Conservation (phyloP, 2,797 vertebrate species). For the Scolopax bukidnonensis region DNA sequence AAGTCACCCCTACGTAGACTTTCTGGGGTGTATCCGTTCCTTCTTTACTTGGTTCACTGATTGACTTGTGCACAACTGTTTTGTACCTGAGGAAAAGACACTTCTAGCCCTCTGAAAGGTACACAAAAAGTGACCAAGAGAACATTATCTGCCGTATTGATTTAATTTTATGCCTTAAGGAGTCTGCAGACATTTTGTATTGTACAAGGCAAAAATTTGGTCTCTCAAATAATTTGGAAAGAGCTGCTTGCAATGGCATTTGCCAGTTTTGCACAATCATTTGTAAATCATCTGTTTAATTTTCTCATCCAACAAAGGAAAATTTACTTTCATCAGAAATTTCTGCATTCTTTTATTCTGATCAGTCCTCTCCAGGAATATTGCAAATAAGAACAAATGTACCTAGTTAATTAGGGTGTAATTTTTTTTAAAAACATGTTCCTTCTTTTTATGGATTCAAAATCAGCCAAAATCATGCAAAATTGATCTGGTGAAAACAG, state of each 20-base stretch:
- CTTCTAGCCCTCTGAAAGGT: background rate
- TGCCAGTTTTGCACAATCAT: background rate
- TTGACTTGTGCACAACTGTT: background rate
- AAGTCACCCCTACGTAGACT: background rate
- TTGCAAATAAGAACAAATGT: background rate
- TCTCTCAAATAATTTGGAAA: background rate
- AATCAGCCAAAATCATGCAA: background rate
- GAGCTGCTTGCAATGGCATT: background rate
- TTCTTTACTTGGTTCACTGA: background rate
- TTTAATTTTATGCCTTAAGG: accelerated
- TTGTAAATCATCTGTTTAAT: background rate
- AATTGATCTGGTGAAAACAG: background rate
- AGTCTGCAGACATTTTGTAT: background rate
- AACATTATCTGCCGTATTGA: background rate
- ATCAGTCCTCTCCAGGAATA: background rate
- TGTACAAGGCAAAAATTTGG: background rate
- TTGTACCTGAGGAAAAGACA: background rate
- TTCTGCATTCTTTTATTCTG: background rate
- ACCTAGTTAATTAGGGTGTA: background rate
- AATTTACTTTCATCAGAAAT: background rate
- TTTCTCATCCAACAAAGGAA: background rate
- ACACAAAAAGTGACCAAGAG: background rate
- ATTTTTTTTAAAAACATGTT: background rate
- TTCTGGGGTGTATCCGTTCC: background rate
- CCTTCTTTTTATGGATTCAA: background rate